Conservation (phyloP, 2,888 invertebrate species). For the Heliconius ismenius region DNA sequence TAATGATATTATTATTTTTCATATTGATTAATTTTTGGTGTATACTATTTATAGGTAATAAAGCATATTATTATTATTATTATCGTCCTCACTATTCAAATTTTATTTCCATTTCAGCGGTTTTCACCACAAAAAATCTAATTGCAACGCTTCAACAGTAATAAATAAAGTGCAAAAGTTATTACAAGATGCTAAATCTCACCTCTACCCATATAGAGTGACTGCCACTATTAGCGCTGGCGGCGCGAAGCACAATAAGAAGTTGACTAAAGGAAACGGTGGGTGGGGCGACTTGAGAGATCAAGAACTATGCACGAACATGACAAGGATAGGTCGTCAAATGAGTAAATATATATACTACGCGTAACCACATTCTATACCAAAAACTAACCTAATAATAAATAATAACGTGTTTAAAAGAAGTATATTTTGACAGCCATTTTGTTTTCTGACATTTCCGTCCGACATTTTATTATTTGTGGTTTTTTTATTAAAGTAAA, state of each 20-base stretch:
- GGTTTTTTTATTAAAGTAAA: not conserved
- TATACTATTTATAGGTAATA: no score
- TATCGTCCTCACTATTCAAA: not conserved
- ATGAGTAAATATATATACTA: conserved; percentile 52
- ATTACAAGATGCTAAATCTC: conserved; percentile 85
- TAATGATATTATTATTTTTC: no score
- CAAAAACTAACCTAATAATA: conserved; percentile 37
- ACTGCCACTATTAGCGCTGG: conserved; percentile 88
- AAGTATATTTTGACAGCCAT: conserved; percentile 25
- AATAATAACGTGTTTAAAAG: conserved; percentile 8
- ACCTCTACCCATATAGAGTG: conserved; percentile 87
- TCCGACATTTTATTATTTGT: conserved; percentile 24
- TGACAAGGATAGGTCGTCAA: conserved; percentile 79
- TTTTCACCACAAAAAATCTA: conserved; percentile 96
- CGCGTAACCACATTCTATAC: conserved; percentile 43
- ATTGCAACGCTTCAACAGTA: conserved; percentile 92
- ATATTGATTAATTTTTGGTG: no score
- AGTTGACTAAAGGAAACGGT: conserved; percentile 94
- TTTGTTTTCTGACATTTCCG: conserved; percentile 24
- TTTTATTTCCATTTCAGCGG: conserved; percentile 85
- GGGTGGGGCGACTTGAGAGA: conserved; percentile 98
- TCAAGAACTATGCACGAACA: conserved; percentile 89
- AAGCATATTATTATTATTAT: no score
- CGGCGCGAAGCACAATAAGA: conserved; percentile 91
- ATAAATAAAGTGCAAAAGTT: conserved; percentile 92